phyloP scores from a whole-genome alignment of 2,797 vertebrate species.

The Thalassophryne amazonica region DNA sequence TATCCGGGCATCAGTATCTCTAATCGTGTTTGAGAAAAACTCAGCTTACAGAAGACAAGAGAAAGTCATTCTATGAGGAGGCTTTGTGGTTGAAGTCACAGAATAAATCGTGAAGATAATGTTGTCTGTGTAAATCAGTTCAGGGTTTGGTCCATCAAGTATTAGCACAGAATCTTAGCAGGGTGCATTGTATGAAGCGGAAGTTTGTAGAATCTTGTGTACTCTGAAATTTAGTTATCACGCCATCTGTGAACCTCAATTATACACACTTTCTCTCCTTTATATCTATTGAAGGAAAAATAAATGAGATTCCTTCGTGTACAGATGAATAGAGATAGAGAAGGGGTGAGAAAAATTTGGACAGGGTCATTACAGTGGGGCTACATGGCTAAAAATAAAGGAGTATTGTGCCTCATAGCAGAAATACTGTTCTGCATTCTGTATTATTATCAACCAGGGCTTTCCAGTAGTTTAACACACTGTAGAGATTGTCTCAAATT shows the following conservation, averaged over 20 bases:
- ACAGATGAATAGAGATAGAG: background rate
- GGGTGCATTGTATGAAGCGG: constrained; percentile 23
- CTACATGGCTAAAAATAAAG: constrained; percentile 18
- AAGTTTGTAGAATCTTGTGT: constrained; percentile 29
- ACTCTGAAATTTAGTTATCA: constrained; percentile 31
- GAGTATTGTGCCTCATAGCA: background rate
- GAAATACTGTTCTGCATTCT: background rate
- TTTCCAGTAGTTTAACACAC: too few species aligned
- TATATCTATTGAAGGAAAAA: constrained; percentile 20
- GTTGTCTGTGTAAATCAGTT: constrained; percentile 53
- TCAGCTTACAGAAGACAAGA: constrained; percentile 44
- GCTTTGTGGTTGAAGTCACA: constrained; percentile 28
- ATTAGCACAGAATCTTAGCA: constrained; percentile 32
- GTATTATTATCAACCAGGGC: too few species aligned
- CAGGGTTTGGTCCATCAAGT: constrained; percentile 34
- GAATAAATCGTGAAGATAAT: constrained; percentile 56
- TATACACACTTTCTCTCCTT: constrained; percentile 10
- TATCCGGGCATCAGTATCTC: constrained; percentile 43
- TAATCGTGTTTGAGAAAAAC: constrained; percentile 59
- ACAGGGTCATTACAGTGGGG: constrained; percentile 17
- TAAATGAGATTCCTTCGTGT: too few species aligned
- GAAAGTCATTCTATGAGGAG: constrained; percentile 39
- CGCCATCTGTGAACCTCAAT: constrained; percentile 37
- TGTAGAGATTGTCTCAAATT: constrained; percentile 1
- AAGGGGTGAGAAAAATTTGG: background rate